A percentile compares a stretch with the other conserved stretches of the same genome.
phyloP scores from a whole-genome alignment of 23 tunicate genomes.

The Trididemnum nubilum region DNA sequence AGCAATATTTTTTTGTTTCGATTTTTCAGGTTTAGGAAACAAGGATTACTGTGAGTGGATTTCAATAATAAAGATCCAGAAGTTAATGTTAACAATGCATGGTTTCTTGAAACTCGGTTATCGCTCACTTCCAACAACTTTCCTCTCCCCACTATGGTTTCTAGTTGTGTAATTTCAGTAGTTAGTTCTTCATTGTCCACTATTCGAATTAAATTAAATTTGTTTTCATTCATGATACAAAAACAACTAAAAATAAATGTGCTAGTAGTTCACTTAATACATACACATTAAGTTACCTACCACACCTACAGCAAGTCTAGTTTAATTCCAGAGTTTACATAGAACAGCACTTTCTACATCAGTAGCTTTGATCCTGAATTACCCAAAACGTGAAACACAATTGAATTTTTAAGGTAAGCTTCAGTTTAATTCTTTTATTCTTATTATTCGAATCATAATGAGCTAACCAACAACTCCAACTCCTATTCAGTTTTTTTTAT shows the following conservation, averaged over 20 bases:
- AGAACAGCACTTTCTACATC: too few relatives aligned
- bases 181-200: conserved; percentile 3
- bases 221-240: not conserved
- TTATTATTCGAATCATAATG: too few relatives aligned
- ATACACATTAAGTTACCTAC: too few relatives aligned
- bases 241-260: not conserved
- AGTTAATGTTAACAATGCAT: conserved; percentile 36
- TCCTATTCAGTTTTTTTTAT: too few relatives aligned
- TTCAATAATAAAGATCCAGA: conserved; percentile 24
- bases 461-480: too few relatives aligned
- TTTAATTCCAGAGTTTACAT: too few relatives aligned
- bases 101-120: conserved; percentile 80
- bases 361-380: too few relatives aligned
- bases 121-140: conserved; percentile 54
- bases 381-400: too few relatives aligned
- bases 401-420: too few relatives aligned
- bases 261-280: too few relatives aligned
- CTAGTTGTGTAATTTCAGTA: conserved; percentile 26
- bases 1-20: conserved; percentile 29
- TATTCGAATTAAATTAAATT: not conserved
- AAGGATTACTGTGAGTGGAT: conserved; percentile 82
- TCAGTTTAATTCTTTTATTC: too few relatives aligned
- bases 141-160: conserved; percentile 72
- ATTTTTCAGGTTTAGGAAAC: conserved; percentile 48
- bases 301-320: too few relatives aligned